Conservation (phyloP, 1,140 invertebrate genomes). For the Hylyphantes graminicola region DNA sequence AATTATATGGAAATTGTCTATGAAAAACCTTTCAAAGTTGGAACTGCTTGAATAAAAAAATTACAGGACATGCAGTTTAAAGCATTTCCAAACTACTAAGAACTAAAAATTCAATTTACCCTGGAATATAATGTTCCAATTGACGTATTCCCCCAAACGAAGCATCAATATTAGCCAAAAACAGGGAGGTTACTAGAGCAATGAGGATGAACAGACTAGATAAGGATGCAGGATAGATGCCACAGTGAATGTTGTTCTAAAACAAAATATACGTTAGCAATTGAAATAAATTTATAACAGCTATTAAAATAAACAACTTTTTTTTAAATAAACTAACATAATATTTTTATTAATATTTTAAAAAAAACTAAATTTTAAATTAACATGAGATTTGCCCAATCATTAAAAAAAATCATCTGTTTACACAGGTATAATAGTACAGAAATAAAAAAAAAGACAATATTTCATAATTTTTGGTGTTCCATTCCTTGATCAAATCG, state of each 20-base stretch:
- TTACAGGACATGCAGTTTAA: not conserved
- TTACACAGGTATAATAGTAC: not conserved
- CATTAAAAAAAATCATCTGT: no score
- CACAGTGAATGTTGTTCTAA: slow-evolving; percentile 94
- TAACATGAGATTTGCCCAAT: no score
- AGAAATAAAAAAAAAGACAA: not conserved
- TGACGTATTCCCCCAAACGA: slow-evolving; percentile 78
- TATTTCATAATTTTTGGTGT: not conserved
- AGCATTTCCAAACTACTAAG: not conserved
- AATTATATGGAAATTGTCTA: no score
- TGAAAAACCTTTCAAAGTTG: no score
- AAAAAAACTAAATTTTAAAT: no score
- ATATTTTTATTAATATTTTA: no score
- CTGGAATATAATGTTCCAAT: slow-evolving; percentile 75
- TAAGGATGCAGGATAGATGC: slow-evolving; percentile 93
- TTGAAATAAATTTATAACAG: no score
- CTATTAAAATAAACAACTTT: no score
- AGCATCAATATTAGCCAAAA: slow-evolving; percentile 70
- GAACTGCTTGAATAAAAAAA: not conserved
- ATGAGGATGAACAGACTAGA: slow-evolving; percentile 85
- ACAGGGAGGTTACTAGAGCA: slow-evolving; percentile 75
- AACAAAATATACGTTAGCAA: slow-evolving; percentile 61
- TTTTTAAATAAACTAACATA: no score
- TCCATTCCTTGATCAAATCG: no score
- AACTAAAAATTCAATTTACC: slow-evolving; percentile 72